These are phyloP conservation scores for Sceloporus tristichus DNA, from an alignment of 2,113 vertebrate species.

Conservation along the genomic window DNA sequence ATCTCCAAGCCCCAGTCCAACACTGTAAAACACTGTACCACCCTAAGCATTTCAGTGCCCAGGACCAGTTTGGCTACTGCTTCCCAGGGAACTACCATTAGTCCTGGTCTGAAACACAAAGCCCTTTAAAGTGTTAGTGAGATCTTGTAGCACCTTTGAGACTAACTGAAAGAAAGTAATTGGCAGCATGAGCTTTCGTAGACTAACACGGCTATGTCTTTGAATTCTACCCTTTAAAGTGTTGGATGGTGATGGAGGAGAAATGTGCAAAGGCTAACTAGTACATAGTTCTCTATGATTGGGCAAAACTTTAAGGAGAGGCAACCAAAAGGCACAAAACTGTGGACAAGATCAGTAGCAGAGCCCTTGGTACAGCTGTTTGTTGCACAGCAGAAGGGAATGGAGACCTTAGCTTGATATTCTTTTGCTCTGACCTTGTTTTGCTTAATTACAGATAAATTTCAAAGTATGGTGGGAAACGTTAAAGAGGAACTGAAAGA, in stretches of 20 bases:
- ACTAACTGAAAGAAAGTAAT: too few relatives aligned
- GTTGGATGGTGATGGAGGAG: too few relatives aligned
- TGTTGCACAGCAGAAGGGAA: neutral
- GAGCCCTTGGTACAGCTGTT: neutral
- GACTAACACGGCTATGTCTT: too few relatives aligned
- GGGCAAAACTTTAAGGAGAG: neutral
- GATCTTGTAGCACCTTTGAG: neutral
- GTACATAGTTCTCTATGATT: neutral
- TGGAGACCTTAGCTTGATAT: neutral
- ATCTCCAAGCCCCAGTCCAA: neutral
- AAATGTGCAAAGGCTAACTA: neutral
- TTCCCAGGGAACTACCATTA: neutral
- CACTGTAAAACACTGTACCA: neutral
- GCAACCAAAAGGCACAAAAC: neutral
- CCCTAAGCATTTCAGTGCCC: neutral
- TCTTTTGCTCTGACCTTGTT: neutral
- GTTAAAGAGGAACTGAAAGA: neutral
- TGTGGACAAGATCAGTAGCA: neutral
- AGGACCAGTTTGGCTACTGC: neutral
- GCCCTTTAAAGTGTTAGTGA: neutral
- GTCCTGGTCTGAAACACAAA: neutral
- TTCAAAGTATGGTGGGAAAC: neutral
- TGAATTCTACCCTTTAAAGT: too few relatives aligned
- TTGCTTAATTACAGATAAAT: neutral
- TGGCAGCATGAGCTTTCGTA: too few relatives aligned